A percentile compares a stretch with the other conserved stretches of the same genome.
phyloP scores from a whole-genome alignment of 2,113 vertebrate species.

The Danionella cerebrum region DNA sequence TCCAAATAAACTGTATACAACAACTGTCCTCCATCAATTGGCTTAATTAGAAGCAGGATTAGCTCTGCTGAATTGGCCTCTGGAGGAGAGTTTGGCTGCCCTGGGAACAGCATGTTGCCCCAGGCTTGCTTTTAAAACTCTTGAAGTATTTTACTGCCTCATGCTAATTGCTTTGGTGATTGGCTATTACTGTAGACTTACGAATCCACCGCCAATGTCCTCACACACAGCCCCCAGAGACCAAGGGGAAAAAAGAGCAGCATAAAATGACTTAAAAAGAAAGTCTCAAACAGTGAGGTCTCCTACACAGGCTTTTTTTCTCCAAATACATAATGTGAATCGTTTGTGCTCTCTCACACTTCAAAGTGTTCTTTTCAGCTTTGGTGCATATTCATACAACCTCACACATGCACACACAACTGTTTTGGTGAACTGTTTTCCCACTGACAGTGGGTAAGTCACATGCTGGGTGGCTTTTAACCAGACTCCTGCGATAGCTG shows the following conservation, averaged over 20 bases:
- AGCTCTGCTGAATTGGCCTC: slow-evolving; percentile 50
- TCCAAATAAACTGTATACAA: slow-evolving; percentile 63
- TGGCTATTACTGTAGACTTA: slow-evolving; percentile 45
- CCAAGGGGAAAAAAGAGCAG: neutral
- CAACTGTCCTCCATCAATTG: slow-evolving; percentile 52
- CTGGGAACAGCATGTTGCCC: slow-evolving; percentile 33
- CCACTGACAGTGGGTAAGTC: neutral
- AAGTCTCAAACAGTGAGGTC: neutral
- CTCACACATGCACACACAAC: neutral
- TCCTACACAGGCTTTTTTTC: neutral
- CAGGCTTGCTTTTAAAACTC: slow-evolving; percentile 29
- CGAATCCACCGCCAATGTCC: slow-evolving; percentile 39
- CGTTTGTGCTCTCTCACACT: neutral
- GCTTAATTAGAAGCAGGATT: slow-evolving; percentile 59
- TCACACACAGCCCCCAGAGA: slow-evolving; percentile 31
- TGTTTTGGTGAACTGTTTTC: neutral
- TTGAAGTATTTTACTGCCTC: slow-evolving; percentile 25
- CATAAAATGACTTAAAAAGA: slow-evolving; percentile 1
- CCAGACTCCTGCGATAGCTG: slow-evolving; percentile 4
- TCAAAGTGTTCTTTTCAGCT: slow-evolving; percentile 9
- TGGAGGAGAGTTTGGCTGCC: slow-evolving; percentile 46
- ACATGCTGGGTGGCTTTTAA: slow-evolving; percentile 2
- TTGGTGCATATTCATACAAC: slow-evolving; percentile 1
- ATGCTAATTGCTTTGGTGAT: slow-evolving; percentile 42
- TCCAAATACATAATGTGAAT: slow-evolving; percentile 2